Conservation (phyloP, 2,113 vertebrate species). For the Lophura nycthemera region DNA sequence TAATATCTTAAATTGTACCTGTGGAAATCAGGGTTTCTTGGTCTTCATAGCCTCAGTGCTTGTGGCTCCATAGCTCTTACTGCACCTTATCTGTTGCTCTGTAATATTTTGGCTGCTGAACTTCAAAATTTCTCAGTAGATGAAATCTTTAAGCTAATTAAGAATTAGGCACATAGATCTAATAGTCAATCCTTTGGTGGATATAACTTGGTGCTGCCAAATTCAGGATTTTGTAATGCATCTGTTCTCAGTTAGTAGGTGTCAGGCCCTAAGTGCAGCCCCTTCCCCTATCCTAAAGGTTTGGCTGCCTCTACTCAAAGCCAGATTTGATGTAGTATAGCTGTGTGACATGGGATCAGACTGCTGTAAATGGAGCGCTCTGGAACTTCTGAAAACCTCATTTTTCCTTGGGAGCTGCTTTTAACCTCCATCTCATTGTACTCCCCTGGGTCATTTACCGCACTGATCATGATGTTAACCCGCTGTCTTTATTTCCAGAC, state of each 20-base stretch:
- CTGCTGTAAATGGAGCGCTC: not conserved
- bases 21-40: not conserved
- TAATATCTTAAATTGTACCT: not conserved
- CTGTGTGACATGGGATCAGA: not conserved
- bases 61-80: not conserved
- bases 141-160: not conserved
- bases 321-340: too few species aligned
- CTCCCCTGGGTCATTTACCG: fast-evolving
- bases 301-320: not conserved
- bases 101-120: not conserved
- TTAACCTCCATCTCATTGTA: not conserved
- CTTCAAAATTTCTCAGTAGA: not conserved
- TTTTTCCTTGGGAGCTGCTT: not conserved
- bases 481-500: not conserved
- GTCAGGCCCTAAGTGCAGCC: not conserved
- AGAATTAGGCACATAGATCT: not conserved
- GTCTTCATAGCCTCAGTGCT: not conserved
- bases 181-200: not conserved
- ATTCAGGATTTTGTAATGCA: not conserved
- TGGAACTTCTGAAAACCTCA: not conserved
- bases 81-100: not conserved
- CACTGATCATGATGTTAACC: not conserved
- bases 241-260: not conserved
- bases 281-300: not conserved
- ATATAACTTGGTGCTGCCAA: not conserved